Percentiles rank a stretch among this genome's conserved stretches.
Evolutionary conservation across 2,113 vertebrate genomes (phyloP).

Genomic region (Illadopsis cleaveri): DNA sequence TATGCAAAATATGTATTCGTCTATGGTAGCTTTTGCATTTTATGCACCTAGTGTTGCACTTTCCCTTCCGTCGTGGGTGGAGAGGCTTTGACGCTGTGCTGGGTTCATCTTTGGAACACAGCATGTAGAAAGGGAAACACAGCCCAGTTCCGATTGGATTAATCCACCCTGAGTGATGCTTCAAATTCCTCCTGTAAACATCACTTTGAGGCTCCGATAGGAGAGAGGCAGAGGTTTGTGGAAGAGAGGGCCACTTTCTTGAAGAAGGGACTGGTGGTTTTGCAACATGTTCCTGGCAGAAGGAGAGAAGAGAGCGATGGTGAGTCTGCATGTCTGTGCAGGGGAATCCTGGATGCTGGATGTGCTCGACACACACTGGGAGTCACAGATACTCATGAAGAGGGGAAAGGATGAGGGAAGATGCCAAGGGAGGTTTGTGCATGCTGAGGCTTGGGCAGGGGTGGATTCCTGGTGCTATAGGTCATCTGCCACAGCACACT

Average conservation of each 20-base stretch:
- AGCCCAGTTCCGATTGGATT: neutral
- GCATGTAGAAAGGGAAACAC: neutral
- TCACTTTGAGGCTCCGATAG: rapidly evolving
- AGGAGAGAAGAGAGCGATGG: neutral
- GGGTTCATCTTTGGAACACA: neutral
- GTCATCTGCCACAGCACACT: neutral
- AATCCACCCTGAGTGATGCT: neutral
- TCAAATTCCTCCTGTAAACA: neutral
- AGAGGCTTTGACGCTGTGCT: neutral
- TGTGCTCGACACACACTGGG: rapidly evolving
- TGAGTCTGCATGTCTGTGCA: rapidly evolving
- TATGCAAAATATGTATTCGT: neutral
- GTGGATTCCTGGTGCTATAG: neutral
- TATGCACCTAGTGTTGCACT: neutral
- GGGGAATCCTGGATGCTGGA: neutral
- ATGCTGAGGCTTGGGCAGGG: neutral
- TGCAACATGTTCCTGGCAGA: neutral
- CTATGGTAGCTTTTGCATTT: neutral
- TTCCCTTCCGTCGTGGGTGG: neutral
- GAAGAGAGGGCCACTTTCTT: neutral
- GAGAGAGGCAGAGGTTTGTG: neutral
- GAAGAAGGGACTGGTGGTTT: neutral
- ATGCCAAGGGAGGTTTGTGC: neutral
- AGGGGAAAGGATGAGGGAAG: neutral
- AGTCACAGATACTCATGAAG: neutral